Conservation (phyloP, 1,140 invertebrate genomes). For the Drosophila neocordata region DNA sequence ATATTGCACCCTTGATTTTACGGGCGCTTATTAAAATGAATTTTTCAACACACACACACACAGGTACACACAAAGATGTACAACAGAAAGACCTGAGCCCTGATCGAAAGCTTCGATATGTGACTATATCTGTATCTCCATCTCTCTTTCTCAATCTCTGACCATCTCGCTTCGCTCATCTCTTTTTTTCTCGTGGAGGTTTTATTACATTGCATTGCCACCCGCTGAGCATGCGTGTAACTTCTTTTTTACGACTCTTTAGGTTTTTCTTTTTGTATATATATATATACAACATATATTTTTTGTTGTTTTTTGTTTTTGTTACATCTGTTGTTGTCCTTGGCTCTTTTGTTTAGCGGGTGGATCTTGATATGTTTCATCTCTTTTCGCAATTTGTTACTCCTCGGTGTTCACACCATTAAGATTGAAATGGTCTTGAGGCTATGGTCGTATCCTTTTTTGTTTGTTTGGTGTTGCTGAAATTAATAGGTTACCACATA, state of each 20-base stretch:
- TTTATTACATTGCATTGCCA: conserved; percentile 69
- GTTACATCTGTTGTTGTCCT: conserved; percentile 35
- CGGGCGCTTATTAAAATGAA: conserved; percentile 80
- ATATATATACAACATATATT: background rate
- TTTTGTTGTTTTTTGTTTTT: conserved; percentile 29
- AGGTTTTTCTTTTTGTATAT: conserved; percentile 29
- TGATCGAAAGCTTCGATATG: conserved; percentile 80
- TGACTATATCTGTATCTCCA: conserved; percentile 23
- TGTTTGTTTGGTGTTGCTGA: conserved; percentile 52
- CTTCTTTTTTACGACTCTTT: conserved; percentile 47
- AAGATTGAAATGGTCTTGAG: conserved; percentile 34
- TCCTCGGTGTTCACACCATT: conserved; percentile 72
- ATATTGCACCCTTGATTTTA: conserved; percentile 71
- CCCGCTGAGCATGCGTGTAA: conserved; percentile 77
- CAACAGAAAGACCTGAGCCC: conserved; percentile 50
- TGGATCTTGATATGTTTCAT: conserved; percentile 18
- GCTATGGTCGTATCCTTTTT: conserved; percentile 24
- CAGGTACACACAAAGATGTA: background rate
- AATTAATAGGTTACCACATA: conserved; percentile 56
- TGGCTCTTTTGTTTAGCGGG: conserved; percentile 51
- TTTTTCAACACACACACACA: conserved; percentile 67
- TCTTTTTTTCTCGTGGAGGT: conserved; percentile 24
- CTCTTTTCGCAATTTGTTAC: conserved; percentile 62
- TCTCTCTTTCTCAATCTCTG: background rate
- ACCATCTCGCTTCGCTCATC: background rate